These are phyloP conservation scores for Drosophila putrida DNA, from an alignment of 2,888 invertebrate species.

Conservation along the genomic window DNA sequence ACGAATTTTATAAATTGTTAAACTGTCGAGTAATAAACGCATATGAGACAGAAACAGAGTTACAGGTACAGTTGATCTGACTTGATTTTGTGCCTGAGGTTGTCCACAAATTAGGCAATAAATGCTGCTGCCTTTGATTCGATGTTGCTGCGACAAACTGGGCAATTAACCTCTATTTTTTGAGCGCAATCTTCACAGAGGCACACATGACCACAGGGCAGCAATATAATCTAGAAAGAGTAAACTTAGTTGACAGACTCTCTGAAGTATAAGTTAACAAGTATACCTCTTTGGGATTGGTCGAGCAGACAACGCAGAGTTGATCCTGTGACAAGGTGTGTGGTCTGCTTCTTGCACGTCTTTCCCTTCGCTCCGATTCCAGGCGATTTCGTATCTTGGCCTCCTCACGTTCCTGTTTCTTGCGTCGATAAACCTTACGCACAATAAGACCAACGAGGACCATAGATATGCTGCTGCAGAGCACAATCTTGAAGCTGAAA, in stretches of 20 bases:
- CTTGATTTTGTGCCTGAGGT: conserved; percentile 1
- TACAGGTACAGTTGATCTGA: conserved; percentile 20
- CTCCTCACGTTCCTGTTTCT: conserved; percentile 87
- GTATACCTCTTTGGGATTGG: conserved; percentile 92
- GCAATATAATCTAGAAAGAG: conserved; percentile 89
- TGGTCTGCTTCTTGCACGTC: conserved; percentile 88
- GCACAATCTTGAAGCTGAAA: conserved; percentile 86
- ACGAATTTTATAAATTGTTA: conserved; percentile 52
- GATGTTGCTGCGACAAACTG: conserved; percentile 91
- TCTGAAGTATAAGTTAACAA: neutral
- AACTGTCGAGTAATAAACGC: conserved; percentile 41
- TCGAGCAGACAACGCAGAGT: conserved; percentile 93
- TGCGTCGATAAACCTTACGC: conserved; percentile 86
- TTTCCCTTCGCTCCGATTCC: conserved; percentile 88
- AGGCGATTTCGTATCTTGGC: conserved; percentile 85
- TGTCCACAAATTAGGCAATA: conserved; percentile 87
- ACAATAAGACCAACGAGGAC: conserved; percentile 86
- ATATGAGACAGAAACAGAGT: conserved; percentile 19
- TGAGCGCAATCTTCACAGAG: conserved; percentile 94
- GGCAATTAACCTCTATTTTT: conserved; percentile 90
- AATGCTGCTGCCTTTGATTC: conserved; percentile 91
- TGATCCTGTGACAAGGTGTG: conserved; percentile 88
- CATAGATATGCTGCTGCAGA: conserved; percentile 87
- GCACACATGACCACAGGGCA: conserved; percentile 96
- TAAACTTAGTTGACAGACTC: neutral